Evolutionary conservation across 2,113 vertebrate genomes (phyloP), one percentile per base, ranked within the genome.

Genomic region (Paramisgurnus dabryanus): DNA sequence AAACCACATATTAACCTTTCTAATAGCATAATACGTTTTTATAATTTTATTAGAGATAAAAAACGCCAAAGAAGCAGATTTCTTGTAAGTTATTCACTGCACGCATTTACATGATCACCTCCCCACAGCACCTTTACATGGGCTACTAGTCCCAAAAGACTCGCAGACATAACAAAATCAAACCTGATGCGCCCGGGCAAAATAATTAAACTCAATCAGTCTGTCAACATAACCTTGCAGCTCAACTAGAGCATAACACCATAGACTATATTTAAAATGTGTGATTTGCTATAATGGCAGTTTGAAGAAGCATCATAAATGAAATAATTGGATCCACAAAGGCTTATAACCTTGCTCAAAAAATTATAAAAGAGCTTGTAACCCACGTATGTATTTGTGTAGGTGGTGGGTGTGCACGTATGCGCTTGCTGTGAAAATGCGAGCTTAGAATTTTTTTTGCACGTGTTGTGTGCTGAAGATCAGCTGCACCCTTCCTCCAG

Each of bases 121-220:
- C 66, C 73, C 39, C 47, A 40, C 40, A 22, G 45, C 67, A 22
- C 68, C 40, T 12, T n/a, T 22, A n/a, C 40, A 34, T 55, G 17
- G 64, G 72, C 27, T 79, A 68, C 50, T 45, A 60, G 49, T 5
- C 27, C 63, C 70, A 49, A 53, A 49, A 82, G 76, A 67, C 69
- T 50, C 4, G 13, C 63, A 83, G 81, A 79, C 82, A 68, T 64
- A 79, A 79, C 77, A 83, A 61, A 63, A 75, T 43, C 45, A 64
- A 75, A 49, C 70, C 82, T 15, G 47, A 53, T 8, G 55, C 17
- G 27, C 65, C 27, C 12, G 27, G 47, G 55, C 34, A 11, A 79
- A 83, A 79, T 76, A 79, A 83, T 79, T 83, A 58, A 58, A 65
- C 77, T 78, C 64, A 74, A 75, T 74, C 71, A 72, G 27, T 80